Percentiles rank a stretch among this genome's conserved stretches.
phyloP scores from a whole-genome alignment of 2,797 vertebrate species.

The Coccyzus lansbergi region DNA sequence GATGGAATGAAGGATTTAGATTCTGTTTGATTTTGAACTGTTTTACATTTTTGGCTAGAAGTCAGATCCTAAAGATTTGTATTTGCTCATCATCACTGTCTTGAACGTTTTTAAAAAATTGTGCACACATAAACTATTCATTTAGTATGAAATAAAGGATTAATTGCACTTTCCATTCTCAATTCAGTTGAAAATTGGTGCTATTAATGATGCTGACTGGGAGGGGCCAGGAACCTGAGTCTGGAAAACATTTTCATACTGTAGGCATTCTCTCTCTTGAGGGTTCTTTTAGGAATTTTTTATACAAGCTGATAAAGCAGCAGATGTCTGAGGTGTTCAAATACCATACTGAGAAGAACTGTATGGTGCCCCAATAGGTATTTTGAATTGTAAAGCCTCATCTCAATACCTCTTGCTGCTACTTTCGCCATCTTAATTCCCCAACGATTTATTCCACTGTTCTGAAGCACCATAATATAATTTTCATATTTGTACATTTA shows the following conservation, averaged over 20 bases:
- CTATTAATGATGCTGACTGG: background rate
- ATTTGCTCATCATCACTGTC: background rate
- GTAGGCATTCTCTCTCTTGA: background rate
- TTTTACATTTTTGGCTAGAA: background rate
- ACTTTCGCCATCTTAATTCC: background rate
- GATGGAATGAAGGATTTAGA: conserved; percentile 21
- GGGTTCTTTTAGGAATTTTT: background rate
- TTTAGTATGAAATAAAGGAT: background rate
- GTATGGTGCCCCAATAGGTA: background rate
- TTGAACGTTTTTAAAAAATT: background rate
- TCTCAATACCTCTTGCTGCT: background rate
- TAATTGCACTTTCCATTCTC: conserved; percentile 15
- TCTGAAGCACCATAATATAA: background rate
- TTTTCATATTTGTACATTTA: background rate
- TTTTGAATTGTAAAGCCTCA: background rate
- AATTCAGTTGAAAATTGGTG: background rate
- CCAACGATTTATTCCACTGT: background rate
- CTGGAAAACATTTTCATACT: background rate
- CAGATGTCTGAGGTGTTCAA: background rate
- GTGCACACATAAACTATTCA: background rate
- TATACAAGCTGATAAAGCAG: background rate
- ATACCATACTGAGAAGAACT: background rate
- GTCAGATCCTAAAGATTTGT: background rate
- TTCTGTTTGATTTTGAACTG: conserved; percentile 10
- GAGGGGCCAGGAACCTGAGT: background rate